Evolutionary conservation across 2,888 invertebrate genomes (phyloP), one percentile per base, ranked within the genome.

Genomic region (Trisateles emortualis): DNA sequence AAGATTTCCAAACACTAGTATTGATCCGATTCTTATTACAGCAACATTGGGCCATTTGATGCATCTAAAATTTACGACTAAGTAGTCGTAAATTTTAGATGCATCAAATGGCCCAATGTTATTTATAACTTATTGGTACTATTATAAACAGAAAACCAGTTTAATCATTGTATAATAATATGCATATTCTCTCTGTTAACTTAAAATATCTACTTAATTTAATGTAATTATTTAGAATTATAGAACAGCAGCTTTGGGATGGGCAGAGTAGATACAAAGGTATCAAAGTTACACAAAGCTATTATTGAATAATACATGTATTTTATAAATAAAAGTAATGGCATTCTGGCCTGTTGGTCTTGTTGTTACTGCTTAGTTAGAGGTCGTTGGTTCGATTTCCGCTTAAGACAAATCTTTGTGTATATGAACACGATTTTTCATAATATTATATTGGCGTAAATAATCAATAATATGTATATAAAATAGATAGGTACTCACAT

Each of bases 151-250:
- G 19, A 46, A 13, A 46, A 40, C 47, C 32, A 47, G 47, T 33
- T 6, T 19, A 40, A 32, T 8, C 26, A 35, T 41, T 41, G 35
- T 49, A 41, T 41, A 49, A 49, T 9, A 41, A 49, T 9, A 41
- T 19, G 4, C n/a, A 30, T 47, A 33, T 40, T 48, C 24, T 33
- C 11, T 16, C 40, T n/a, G 14, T 17, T 41, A 29, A 41, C 41
- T 32, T 41, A 38, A 46, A 19, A 22, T 16, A 46, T 4, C 5
- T 33, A 17, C 5, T 17, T 39, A 41, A 29, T 41, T 41, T 11
- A 9, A 35, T 41, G 35, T 17, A 49, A 41, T 49, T 17, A 49
- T n/a, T n/a, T n/a, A n/a, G 33, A 46, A 38, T 46, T 19, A 46
- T 38, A 13, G 38, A 46, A 38, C 46, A 46, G 32, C 22, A 13